A percentile compares a stretch with the other conserved stretches of the same genome.
Conservation (phyloP, 2,797 vertebrate genomes). For the Parauchenoglanis punctatus region DNA sequence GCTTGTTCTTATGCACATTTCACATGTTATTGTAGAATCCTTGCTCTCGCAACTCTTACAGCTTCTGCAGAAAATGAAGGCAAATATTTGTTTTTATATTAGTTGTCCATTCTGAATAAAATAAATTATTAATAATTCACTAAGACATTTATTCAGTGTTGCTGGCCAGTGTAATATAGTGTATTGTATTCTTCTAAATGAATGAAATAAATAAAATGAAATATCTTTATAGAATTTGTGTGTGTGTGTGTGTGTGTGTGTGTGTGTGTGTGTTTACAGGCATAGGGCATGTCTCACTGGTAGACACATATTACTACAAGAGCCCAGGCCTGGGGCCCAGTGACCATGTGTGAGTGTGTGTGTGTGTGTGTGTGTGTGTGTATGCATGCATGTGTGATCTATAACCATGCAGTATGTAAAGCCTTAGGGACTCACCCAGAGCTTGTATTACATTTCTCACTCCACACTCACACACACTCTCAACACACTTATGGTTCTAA, state of each 20-base stretch:
- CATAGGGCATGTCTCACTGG: background rate
- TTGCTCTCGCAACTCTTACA: too few relatives aligned
- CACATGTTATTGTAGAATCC: background rate
- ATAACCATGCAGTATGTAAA: constrained; percentile 53
- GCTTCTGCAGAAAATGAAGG: background rate
- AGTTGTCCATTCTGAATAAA: background rate
- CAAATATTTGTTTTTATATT: background rate
- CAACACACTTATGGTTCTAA: constrained; percentile 64
- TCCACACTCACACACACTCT: constrained; percentile 52
- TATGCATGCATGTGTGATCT: constrained; percentile 37
- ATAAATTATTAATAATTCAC: background rate
- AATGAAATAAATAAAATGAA: background rate
- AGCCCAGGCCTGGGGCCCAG: constrained; percentile 14
- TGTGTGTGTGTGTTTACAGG: background rate
- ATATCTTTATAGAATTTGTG: background rate
- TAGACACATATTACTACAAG: constrained; percentile 13
- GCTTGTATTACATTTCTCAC: constrained; percentile 62
- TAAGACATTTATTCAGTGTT: background rate
- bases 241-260: background rate
- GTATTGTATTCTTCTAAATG: background rate
- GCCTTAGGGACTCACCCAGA: constrained; percentile 46
- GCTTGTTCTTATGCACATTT: background rate
- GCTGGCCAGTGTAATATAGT: background rate
- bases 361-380: constrained; percentile 46
- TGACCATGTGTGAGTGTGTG: constrained; percentile 24